Evolutionary conservation across 2,113 vertebrate species (phyloP), one percentile per base, ranked within the genome.

Genomic region (Melanocharis versteri): DNA sequence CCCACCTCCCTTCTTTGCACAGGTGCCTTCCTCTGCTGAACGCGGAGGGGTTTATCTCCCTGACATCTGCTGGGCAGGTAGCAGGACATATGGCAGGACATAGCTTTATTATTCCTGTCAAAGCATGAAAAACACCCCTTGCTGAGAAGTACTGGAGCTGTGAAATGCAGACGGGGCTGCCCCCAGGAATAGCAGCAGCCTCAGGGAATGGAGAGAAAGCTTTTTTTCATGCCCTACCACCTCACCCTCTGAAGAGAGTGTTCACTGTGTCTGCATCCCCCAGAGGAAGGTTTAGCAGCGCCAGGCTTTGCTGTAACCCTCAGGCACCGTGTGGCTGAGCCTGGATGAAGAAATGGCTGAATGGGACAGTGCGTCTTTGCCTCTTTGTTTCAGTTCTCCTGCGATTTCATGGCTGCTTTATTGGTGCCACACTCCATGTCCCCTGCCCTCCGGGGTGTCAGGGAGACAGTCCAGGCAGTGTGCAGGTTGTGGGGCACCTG

Each of bases 31-130:
- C 28, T 47, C 4, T 2, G 21, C 28, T 19, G 81, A 51, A 11
- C 0, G 0, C 64, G 0, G 19, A n/a, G 30, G 18, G 70, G 4
- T 1, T 50, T 2, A 0, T 13, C 27, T 65, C 33, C 42, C 80
- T 71, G 56, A 4, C 5, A 33, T 50, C 65, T 75, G 61, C 42
- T 5, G 15, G 62, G 44, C 84, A 62, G 73, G 69, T 57, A 91
- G 72, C 69, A 45, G 85, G 31, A 54, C 72, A 27, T 35, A 15
- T 13, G 58, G 83, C 78, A 69, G 83, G 27, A 53, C 64, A 28
- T 0, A 54, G 33, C 44, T 73, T 66, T 28, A 21, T 66, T 62
- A 3, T 45, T 64, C 64, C 47, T 87, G 57, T 28, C 56, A 16
- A 35, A 28, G 37, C 51, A 61, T 11, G 64, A 54, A 40, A 62